These are phyloP conservation scores for Watsonalla binaria DNA, from an alignment of 2,888 invertebrate genomes.

Conservation along the genomic window DNA sequence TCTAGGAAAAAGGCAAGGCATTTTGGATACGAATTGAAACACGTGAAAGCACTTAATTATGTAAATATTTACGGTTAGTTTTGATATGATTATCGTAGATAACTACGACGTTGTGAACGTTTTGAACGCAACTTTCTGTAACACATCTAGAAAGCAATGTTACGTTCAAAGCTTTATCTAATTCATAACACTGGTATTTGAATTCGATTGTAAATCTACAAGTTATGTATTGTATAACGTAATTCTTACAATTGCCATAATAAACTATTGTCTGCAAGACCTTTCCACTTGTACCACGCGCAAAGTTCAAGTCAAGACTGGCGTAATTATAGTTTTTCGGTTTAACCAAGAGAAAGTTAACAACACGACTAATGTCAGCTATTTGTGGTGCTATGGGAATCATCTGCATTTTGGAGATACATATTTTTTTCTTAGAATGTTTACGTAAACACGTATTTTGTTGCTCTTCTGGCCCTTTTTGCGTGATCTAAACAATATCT, in stretches of 20 bases:
- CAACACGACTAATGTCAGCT: constrained; percentile 33
- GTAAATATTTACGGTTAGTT: too few species aligned
- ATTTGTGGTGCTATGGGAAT: constrained; percentile 32
- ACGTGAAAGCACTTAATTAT: too few species aligned
- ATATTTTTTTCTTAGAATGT: neutral
- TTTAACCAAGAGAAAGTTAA: constrained; percentile 43
- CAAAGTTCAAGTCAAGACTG: constrained; percentile 18
- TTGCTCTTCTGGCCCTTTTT: neutral
- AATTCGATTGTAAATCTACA: neutral
- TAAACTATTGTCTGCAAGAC: neutral
- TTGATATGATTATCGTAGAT: too few species aligned
- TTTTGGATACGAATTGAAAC: too few species aligned
- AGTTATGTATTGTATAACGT: neutral
- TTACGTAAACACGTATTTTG: neutral
- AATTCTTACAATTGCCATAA: neutral
- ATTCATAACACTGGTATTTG: too few species aligned
- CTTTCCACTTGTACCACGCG: constrained; percentile 6
- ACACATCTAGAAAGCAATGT: too few species aligned
- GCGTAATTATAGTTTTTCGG: constrained; percentile 50
- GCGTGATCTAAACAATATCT: neutral
- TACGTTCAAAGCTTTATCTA: too few species aligned
- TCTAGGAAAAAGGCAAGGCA: too few species aligned
- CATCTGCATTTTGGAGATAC: constrained; percentile 8
- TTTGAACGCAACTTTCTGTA: too few species aligned
- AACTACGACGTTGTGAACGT: too few species aligned